Base-by-base conservation (phyloP, 1,140 invertebrate species). In the Bombus confusus region DNA sequence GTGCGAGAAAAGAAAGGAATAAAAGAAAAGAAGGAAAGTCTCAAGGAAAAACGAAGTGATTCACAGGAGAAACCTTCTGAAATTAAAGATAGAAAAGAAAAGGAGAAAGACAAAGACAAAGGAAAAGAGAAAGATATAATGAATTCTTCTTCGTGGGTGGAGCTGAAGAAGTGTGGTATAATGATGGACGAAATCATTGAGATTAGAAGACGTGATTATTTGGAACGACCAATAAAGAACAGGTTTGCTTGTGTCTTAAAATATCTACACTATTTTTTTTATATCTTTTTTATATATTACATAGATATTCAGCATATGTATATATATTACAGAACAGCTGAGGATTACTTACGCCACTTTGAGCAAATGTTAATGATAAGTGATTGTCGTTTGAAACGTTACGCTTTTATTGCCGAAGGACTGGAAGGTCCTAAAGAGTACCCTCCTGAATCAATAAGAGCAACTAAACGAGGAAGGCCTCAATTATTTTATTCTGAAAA, bases 301-400 rank as follows among this genome's bases (percentile, higher is more conserved):
- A 73, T 34, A 34, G 12, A 47, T 68, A 39, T 72, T 81, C 5
- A 1, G 43, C 18, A 43, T 13, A 41, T 75, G 52, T 18, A 41
- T 75, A 76, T 75, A 59, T 80, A 78, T 90, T 92, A 85, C 85
- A 95, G 94, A 92, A 91, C 91, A 62, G 71, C 86, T 2, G 88
- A 95, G 75, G 94, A 95, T 88, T 95, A 93, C 81, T 66, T 87
- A 34, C 91, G 90, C n/a, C 90, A 92, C 83, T 87, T 93, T 1
- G 92, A 94, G 39, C 93, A 95, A 83, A 94, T 95, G 92, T 90
- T 95, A 66, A 92, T 95, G 90, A 80, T 95, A n/a, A 92, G 83
- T 31, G 84, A 93, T 80, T 62, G 77, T 75, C 92, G 88, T 85
- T 57, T 86, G 3, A 91, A 89, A 77, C 91, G 94, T 59, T 88